A percentile compares a stretch with the other conserved stretches of the same genome.
phyloP scores from a whole-genome alignment of 2,113 vertebrate genomes.

The Aix galericulata region DNA sequence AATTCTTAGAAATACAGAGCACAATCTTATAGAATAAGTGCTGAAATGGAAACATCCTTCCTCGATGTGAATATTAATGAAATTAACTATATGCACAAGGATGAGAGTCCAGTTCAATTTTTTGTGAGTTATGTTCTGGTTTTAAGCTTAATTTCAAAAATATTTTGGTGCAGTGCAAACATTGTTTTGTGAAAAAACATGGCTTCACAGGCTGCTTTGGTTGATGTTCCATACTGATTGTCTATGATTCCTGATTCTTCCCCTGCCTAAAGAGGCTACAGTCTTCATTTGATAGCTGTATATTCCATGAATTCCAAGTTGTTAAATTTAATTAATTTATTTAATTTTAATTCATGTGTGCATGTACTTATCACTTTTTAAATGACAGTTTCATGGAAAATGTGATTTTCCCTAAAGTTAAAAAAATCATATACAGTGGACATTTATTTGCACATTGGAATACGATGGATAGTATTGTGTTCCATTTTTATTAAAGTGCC shows the following conservation, averaged over 20 bases:
- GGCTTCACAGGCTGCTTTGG: not conserved
- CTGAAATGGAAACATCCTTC: not conserved
- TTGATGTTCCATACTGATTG: not conserved
- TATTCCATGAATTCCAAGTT: not conserved
- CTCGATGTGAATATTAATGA: not conserved
- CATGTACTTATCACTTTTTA: conserved; percentile 50
- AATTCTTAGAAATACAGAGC: not conserved
- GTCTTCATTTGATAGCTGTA: not conserved
- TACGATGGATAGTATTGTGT: conserved; percentile 17
- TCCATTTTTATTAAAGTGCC: conserved; percentile 13
- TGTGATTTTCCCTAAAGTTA: conserved; percentile 39
- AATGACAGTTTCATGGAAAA: conserved; percentile 18
- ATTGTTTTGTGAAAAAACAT: not conserved
- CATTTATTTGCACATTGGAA: conserved; percentile 53
- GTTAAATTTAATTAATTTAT: not conserved
- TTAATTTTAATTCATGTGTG: conserved; percentile 35
- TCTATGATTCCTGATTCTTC: not conserved
- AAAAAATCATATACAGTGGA: not conserved
- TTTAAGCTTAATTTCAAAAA: not conserved
- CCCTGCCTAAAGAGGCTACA: not conserved
- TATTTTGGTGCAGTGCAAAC: not conserved
- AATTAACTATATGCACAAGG: not conserved
- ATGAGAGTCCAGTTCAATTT: not conserved
- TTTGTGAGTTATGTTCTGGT: not conserved
- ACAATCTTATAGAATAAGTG: not conserved